These are phyloP conservation scores for Heliconius sara DNA, from an alignment of 2,888 invertebrate genomes.

Conservation along the genomic window DNA sequence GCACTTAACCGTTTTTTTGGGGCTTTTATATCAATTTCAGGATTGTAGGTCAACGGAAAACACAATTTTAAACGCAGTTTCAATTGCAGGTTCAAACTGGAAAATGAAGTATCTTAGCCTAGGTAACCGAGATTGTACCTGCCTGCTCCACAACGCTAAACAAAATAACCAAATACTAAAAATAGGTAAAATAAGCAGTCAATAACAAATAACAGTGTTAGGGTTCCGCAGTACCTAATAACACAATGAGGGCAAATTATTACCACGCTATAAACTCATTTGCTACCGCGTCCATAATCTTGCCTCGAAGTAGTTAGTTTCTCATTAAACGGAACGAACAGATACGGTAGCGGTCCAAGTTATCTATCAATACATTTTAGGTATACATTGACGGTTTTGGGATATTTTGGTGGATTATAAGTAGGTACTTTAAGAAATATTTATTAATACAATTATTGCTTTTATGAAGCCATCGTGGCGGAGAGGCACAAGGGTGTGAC, in stretches of 20 bases:
- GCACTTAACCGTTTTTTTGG: no score
- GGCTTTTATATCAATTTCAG: no score
- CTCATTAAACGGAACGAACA: conserved; percentile 59
- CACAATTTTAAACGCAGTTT: no score
- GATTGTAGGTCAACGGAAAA: no score
- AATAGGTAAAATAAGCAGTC: conserved; percentile 8
- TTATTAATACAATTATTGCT: no score
- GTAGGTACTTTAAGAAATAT: no score
- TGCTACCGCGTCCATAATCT: conserved; percentile 68
- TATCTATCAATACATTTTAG: neutral
- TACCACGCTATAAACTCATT: conserved; percentile 80
- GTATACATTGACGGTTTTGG: conserved; percentile 31
- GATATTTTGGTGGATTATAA: conserved; percentile 7
- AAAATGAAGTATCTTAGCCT: no score
- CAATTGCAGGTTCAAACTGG: no score
- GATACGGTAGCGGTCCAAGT: conserved; percentile 46
- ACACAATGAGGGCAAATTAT: conserved; percentile 62
- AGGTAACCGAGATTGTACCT: no score
- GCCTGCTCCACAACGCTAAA: no score
- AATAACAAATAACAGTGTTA: conserved; percentile 28
- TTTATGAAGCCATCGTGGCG: no score
- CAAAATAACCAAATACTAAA: neutral
- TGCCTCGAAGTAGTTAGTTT: conserved; percentile 72
- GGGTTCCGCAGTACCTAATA: conserved; percentile 39
- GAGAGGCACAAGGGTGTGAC: no score